Evolutionary conservation across 2,888 invertebrate genomes (phyloP), one percentile per base, ranked within the genome.

Genomic region (Caenorhabditis sp.): DNA sequence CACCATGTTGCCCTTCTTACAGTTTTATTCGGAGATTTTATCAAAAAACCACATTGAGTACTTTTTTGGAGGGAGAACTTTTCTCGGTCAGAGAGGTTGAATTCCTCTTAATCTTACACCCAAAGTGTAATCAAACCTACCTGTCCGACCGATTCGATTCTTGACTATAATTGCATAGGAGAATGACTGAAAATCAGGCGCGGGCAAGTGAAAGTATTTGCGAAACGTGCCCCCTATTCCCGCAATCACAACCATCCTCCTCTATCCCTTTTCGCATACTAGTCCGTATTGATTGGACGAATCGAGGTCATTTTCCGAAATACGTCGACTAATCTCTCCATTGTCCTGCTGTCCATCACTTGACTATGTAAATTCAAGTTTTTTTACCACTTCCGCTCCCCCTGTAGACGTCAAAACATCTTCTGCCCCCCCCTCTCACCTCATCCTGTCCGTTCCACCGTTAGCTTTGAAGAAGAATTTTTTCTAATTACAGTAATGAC

Each of bases 401-500:
- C n/a, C 15, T 55, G 8, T 26, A 11, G 51, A 51, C 15, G 4
- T 24, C 22, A 22, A 51, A 51, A 26, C 51, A 51, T 20, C 50
- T 22, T 9, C 4, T 32, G 4, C 32, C 32, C 9, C 32, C 5
- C 32, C 32, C n/a, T n/a, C n/a, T n/a, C n/a, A 32, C 32, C 32
- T 9, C 9, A 32, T 32, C 32, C 32, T 32, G 32, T 6, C 32
- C n/a, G n/a, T n/a, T n/a, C n/a, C n/a, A n/a, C n/a, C n/a, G n/a
- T n/a, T n/a, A n/a, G n/a, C n/a, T n/a, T n/a, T n/a, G n/a, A n/a
- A n/a, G n/a, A n/a, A n/a, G n/a, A n/a, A n/a, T n/a, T n/a, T n/a
- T n/a, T n/a, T n/a, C n/a, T n/a, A n/a, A n/a, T 67, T 76, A 9
- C 76, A 76, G 76, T 67, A 67, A 76, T 76, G 76, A 35, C 76